A percentile compares a stretch with the other conserved stretches of the same genome.
Evolutionary conservation across 2,113 vertebrate species (phyloP).

Genomic region (Stigmatopora argus): DNA sequence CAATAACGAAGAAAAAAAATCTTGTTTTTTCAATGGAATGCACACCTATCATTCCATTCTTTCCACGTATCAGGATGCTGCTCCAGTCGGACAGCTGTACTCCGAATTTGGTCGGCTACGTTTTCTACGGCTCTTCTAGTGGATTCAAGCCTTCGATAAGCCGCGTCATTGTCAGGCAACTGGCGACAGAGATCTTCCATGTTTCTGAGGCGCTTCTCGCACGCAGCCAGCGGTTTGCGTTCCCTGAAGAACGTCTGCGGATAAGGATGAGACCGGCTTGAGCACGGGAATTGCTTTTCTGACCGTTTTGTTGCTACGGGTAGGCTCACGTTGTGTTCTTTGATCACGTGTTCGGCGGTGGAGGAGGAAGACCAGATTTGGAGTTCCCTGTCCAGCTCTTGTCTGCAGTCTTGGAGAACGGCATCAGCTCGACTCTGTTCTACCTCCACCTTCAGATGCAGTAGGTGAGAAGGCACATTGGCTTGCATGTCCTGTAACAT

Average conservation of each 20-base stretch:
- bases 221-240: slow-evolving; percentile 75
- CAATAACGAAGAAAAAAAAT: neutral
- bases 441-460: slow-evolving; percentile 82
- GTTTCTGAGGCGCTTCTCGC: slow-evolving; percentile 81
- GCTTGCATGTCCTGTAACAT: slow-evolving; percentile 81
- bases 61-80: slow-evolving; percentile 85
- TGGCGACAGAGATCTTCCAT: slow-evolving; percentile 88
- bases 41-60: slow-evolving; percentile 79
- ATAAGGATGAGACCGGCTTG: slow-evolving; percentile 17
- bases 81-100: slow-evolving; percentile 70
- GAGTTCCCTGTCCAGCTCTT: slow-evolving; percentile 80
- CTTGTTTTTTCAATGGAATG: neutral
- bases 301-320: neutral
- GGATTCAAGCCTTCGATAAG: slow-evolving; percentile 64
- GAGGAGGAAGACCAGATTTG: slow-evolving; percentile 70
- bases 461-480: slow-evolving; percentile 86
- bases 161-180: slow-evolving; percentile 79
- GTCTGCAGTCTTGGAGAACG: slow-evolving; percentile 79
- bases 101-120: slow-evolving; percentile 73
- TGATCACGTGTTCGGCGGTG: slow-evolving; percentile 82
- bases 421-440: slow-evolving; percentile 74
- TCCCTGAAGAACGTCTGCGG: slow-evolving; percentile 84
- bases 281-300: neutral
- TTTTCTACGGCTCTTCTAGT: slow-evolving; percentile 71
- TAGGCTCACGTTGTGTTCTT: slow-evolving; percentile 81